Conservation (phyloP, 2,797 vertebrate genomes). For the Argyrosomus regius region DNA sequence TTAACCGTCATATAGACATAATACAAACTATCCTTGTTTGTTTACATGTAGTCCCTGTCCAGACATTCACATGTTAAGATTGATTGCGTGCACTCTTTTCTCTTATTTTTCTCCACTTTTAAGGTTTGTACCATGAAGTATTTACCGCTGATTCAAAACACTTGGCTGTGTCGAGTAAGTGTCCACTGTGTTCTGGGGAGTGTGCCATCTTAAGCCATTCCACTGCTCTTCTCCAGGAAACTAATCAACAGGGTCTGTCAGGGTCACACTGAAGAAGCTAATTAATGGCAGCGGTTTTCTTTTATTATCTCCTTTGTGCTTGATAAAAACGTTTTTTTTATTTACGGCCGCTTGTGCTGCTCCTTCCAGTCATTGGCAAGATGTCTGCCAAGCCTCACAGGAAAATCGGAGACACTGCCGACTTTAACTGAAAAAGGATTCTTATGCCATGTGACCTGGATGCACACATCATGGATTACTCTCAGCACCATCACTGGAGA, state of each 20-base stretch:
- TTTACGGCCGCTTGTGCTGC: constrained; percentile 47
- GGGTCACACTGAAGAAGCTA: constrained; percentile 54
- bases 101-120: constrained; percentile 44
- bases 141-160: constrained; percentile 60
- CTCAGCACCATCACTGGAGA: background rate
- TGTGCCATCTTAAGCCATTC: constrained; percentile 68
- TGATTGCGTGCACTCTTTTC: constrained; percentile 18
- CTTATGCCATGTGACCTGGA: constrained; percentile 1
- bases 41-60: background rate
- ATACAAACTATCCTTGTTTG: background rate
- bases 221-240: constrained; percentile 72
- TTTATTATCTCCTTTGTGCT: constrained; percentile 65
- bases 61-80: constrained; percentile 17
- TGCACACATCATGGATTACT: constrained; percentile 6
- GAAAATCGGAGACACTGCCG: constrained; percentile 37
- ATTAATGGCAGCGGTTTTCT: constrained; percentile 66
- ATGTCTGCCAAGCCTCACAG: constrained; percentile 52
- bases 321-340: constrained; percentile 53
- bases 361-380: constrained; percentile 61
- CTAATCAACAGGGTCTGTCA: constrained; percentile 67
- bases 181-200: constrained; percentile 66
- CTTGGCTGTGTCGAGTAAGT: constrained; percentile 49
- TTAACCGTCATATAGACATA: background rate
- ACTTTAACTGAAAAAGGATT: constrained; percentile 21
- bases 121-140: constrained; percentile 50